Evolutionary conservation across 2,113 vertebrate species (phyloP).

Genomic region (Halcyon senegalensis): DNA sequence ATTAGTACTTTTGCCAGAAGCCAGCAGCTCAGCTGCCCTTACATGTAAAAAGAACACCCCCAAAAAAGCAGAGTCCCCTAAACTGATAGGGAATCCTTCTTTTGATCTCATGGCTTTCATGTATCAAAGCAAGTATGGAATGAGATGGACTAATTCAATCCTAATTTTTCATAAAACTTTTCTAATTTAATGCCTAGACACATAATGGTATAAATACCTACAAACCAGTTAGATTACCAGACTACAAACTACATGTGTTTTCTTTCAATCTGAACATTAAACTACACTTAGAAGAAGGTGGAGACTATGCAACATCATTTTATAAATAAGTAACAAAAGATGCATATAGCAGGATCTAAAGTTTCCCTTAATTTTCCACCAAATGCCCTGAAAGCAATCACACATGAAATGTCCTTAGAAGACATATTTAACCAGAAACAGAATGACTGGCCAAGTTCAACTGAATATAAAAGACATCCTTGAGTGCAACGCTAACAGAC

Average conservation of each 20-base stretch:
- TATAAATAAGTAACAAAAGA: not conserved
- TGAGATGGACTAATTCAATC: not conserved
- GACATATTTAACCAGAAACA: not conserved
- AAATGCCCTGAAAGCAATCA: not conserved
- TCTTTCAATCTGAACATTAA: not conserved
- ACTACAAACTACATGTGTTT: not conserved
- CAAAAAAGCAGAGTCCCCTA: not conserved
- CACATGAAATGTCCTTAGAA: not conserved
- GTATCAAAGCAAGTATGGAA: not conserved
- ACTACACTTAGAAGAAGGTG: not conserved
- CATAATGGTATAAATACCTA: not conserved
- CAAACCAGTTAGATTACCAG: not conserved
- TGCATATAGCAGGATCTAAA: not conserved
- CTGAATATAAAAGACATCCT: not conserved
- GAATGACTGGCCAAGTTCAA: not conserved
- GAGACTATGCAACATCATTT: not conserved
- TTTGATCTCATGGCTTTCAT: not conserved
- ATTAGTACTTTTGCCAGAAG: not conserved
- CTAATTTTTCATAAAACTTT: not conserved
- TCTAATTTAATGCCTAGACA: not conserved
- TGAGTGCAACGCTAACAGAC: not conserved
- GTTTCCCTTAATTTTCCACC: not conserved
- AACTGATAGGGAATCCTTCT: not conserved
- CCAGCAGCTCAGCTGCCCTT: not conserved
- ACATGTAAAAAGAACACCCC: not conserved